These are phyloP conservation scores for Psittacula derbiana DNA, from an alignment of 2,797 vertebrate species.

Conservation along the genomic window DNA sequence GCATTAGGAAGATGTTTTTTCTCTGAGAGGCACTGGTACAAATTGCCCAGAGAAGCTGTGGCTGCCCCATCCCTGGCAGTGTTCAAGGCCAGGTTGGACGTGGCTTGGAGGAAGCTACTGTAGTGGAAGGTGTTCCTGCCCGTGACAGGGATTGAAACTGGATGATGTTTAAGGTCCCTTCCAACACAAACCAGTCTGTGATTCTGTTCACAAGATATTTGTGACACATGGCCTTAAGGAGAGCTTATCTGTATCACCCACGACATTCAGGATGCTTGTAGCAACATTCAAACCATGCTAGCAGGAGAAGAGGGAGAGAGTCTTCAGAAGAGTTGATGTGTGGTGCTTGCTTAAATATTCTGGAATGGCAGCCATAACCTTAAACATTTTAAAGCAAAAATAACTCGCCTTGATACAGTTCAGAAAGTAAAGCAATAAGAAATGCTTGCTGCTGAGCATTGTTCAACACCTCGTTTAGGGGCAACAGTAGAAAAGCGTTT, in stretches of 20 bases:
- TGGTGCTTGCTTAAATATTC: neutral
- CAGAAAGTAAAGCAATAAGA: neutral
- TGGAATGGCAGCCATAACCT: neutral
- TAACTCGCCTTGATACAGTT: accelerated
- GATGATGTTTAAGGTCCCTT: neutral
- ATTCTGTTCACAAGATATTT: neutral
- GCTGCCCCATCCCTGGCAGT: neutral
- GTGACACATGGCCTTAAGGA: neutral
- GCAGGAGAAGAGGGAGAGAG: neutral
- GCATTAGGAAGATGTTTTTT: neutral
- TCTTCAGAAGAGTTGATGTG: neutral
- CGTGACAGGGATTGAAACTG: neutral
- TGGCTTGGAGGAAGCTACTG: neutral
- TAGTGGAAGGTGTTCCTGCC: neutral
- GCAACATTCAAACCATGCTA: neutral
- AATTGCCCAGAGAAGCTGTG: neutral
- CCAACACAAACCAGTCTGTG: neutral
- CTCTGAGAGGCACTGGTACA: neutral
- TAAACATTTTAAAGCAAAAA: neutral
- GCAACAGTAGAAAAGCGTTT: neutral
- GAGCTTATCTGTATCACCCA: neutral
- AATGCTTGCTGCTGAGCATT: neutral
- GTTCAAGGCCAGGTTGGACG: neutral
- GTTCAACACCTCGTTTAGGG: neutral
- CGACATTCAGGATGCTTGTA: neutral